These are phyloP conservation scores for Apodemus sylvaticus DNA, from an alignment of 2,113 vertebrate species.

Conservation along the genomic window DNA sequence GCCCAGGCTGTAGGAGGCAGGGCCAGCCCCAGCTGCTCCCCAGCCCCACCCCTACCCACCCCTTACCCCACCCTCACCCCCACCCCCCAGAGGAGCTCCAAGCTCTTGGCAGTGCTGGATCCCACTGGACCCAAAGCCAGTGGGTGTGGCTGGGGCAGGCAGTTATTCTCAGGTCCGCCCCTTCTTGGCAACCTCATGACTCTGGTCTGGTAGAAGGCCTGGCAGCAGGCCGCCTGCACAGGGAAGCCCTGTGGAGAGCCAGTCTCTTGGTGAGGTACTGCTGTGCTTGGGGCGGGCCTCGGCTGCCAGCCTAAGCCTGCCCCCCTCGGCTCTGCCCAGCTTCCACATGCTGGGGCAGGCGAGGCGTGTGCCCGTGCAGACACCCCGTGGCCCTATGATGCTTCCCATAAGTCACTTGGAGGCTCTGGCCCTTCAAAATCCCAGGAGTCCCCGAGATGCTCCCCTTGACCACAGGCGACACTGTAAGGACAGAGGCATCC, in stretches of 20 bases:
- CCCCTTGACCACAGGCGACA: not conserved
- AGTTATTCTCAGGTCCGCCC: not conserved
- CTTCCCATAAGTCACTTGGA: not conserved
- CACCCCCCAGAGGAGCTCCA: accelerated
- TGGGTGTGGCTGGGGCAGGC: not conserved
- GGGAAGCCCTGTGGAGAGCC: not conserved
- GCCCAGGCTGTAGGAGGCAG: not conserved
- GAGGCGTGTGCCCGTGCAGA: not conserved
- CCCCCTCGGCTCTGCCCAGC: not conserved
- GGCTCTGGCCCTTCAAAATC: not conserved
- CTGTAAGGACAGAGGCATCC: accelerated
- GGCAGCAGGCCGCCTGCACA: not conserved
- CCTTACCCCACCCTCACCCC: too few species aligned
- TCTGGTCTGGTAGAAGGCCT: not conserved
- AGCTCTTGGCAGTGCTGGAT: not conserved
- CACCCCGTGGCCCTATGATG: not conserved
- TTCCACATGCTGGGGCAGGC: not conserved
- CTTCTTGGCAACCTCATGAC: conserved; percentile 55
- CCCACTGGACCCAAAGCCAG: not conserved
- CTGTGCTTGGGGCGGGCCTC: not conserved
- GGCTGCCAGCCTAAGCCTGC: not conserved
- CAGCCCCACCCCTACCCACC: too few species aligned
- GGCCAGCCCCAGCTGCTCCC: not conserved
- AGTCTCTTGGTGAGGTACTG: not conserved
- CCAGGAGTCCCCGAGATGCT: not conserved